Percentiles rank a stretch among this genome's conserved stretches.
Evolutionary conservation across 1,140 invertebrate species (phyloP).

Genomic region (Lasioglossum baleicum): DNA sequence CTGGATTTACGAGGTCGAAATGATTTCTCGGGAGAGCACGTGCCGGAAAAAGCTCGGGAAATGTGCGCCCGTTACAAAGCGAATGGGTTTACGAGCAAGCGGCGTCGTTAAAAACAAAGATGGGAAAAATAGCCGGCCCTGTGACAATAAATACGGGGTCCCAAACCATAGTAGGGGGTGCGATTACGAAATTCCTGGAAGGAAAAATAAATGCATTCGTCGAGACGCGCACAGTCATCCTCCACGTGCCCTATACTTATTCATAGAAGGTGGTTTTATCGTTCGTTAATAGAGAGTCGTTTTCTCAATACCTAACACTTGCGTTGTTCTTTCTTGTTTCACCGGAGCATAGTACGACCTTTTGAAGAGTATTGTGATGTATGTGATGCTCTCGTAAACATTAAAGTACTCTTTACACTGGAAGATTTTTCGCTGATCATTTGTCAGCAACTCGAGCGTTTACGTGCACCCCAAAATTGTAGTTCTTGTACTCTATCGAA

Average conservation of each 20-base stretch:
- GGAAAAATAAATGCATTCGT: background rate
- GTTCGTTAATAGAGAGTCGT: background rate
- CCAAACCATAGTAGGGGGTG: background rate
- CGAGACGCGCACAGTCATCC: background rate
- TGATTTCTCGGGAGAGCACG: constrained; percentile 29
- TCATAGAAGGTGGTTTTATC: background rate
- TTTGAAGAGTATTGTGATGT: too few species aligned
- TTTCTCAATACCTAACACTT: background rate
- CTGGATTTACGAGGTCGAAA: constrained; percentile 32
- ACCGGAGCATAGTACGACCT: too few species aligned
- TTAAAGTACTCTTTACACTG: too few species aligned
- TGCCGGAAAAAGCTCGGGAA: constrained; percentile 22
- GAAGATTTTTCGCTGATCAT: too few species aligned
- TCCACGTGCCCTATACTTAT: background rate
- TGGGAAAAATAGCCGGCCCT: background rate
- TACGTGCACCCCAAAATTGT: too few species aligned
- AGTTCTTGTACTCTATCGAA: too few species aligned
- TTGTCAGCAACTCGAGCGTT: too few species aligned
- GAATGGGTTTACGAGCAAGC: constrained; percentile 31
- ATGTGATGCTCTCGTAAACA: too few species aligned
- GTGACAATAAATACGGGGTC: constrained; percentile 3
- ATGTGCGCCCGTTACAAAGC: constrained; percentile 34
- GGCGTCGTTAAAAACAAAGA: constrained; percentile 2
- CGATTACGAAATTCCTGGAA: constrained; percentile 21
- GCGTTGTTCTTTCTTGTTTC: too few species aligned